Evolutionary conservation across 2,888 invertebrate genomes (phyloP).

Genomic region (Piscicola geometra): DNA sequence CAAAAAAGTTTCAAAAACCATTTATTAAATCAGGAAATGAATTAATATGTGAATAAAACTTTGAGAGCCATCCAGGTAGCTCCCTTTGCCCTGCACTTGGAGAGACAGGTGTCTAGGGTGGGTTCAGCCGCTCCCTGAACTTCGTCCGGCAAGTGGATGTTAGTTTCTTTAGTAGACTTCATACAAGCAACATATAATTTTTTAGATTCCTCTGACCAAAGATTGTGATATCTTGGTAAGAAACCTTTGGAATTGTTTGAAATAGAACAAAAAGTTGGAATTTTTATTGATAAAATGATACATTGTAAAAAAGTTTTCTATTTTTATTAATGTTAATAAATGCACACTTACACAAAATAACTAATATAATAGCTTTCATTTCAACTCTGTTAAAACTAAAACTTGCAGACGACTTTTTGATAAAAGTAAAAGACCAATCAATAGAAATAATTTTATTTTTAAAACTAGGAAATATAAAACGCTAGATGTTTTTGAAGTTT

Average conservation of each 20-base stretch:
- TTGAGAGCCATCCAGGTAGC: slow-evolving; percentile 28
- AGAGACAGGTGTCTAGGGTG: slow-evolving; percentile 19
- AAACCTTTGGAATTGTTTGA: background rate
- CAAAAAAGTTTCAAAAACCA: too few species aligned
- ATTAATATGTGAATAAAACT: background rate
- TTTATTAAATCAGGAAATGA: too few species aligned
- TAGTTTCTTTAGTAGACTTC: background rate
- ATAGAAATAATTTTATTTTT: too few species aligned
- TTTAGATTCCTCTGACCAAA: slow-evolving; percentile 8
- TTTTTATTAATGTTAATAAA: background rate
- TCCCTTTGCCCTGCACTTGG: slow-evolving; percentile 8
- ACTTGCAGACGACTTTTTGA: too few species aligned
- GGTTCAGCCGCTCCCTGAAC: slow-evolving; percentile 18
- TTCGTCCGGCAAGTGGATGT: slow-evolving; percentile 15
- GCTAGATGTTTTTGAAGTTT: too few species aligned
- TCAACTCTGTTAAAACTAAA: too few species aligned
- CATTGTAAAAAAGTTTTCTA: background rate
- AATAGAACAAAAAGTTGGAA: background rate
- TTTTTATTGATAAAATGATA: slow-evolving; percentile 4
- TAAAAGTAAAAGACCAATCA: too few species aligned
- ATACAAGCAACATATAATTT: slow-evolving; percentile 3
- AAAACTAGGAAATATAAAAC: too few species aligned
- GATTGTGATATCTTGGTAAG: background rate
- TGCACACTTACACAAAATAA: too few species aligned
- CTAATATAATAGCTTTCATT: too few species aligned